Evolutionary conservation across 1,140 invertebrate species (phyloP).

Genomic region (Sesamia nonagrioides): DNA sequence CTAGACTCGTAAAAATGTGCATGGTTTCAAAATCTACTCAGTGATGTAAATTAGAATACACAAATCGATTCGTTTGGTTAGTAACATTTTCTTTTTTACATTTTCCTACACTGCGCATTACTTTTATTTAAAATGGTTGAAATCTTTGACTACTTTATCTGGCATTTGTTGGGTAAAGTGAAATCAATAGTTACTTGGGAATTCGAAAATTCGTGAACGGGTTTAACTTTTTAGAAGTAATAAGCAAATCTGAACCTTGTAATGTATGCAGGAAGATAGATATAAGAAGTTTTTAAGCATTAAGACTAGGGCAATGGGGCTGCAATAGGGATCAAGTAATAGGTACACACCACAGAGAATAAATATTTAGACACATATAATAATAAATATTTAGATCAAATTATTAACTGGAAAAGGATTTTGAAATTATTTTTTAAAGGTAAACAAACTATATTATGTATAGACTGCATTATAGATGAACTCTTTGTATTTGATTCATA

Average conservation of each 20-base stretch:
- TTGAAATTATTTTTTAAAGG: neutral
- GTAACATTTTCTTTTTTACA: too few species aligned
- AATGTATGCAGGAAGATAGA: too few species aligned
- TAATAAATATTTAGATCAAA: neutral
- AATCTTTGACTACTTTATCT: neutral
- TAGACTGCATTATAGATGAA: neutral
- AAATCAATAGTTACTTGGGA: neutral
- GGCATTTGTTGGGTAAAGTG: conserved; percentile 2
- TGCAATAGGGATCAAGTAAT: too few species aligned
- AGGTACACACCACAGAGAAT: too few species aligned
- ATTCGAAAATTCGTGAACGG: neutral
- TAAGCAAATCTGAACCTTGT: too few species aligned
- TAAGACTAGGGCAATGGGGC: too few species aligned
- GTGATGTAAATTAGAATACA: neutral
- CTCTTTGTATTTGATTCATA: too few species aligned
- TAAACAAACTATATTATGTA: neutral
- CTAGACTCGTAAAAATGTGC: neutral
- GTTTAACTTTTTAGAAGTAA: neutral
- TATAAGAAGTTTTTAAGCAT: too few species aligned
- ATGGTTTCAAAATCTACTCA: neutral
- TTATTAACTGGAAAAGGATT: neutral
- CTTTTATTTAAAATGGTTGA: neutral
- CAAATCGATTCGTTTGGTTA: neutral
- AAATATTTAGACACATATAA: too few species aligned
- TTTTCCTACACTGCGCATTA: too few species aligned